A percentile compares a stretch with the other conserved stretches of the same genome.
Evolutionary conservation across 2,888 invertebrate species (phyloP).

Genomic region (Drosophila infuscata): DNA sequence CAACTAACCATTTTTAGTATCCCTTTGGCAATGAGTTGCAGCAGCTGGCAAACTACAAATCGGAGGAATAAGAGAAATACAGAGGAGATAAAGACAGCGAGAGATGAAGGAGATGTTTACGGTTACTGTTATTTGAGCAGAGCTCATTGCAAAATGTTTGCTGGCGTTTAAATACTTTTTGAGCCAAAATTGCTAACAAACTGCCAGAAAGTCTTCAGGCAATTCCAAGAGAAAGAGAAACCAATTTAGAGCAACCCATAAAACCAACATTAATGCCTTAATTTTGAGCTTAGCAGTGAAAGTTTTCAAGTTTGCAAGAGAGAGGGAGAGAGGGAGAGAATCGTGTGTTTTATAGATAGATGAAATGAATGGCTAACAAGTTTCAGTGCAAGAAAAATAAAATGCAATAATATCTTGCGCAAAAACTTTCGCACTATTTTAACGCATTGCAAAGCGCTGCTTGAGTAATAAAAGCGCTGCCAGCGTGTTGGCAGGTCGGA

Average conservation of each 20-base stretch:
- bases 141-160: conserved; percentile 51
- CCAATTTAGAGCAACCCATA: conserved; percentile 63
- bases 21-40: conserved; percentile 13
- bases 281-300: conserved; percentile 68
- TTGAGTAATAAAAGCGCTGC: conserved; percentile 59
- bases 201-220: conserved; percentile 18
- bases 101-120: conserved; percentile 55
- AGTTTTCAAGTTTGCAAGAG: conserved; percentile 51
- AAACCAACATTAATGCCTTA: conserved; percentile 79
- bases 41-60: conserved; percentile 24
- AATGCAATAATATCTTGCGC: conserved; percentile 50
- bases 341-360: conserved; percentile 5
- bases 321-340: not conserved
- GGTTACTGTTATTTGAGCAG: conserved; percentile 50
- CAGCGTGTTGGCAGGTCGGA: not conserved
- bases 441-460: conserved; percentile 70
- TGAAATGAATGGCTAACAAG: conserved; percentile 24
- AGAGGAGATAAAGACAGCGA: conserved; percentile 21
- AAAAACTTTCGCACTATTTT: conserved; percentile 67
- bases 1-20: not conserved
- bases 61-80: not conserved
- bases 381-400: conserved; percentile 24
- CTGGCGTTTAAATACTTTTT: conserved; percentile 54
- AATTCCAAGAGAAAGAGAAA: conserved; percentile 54
- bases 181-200: conserved; percentile 19